Evolutionary conservation across 2,888 invertebrate genomes (phyloP).

Genomic region (Tipula confusa): DNA sequence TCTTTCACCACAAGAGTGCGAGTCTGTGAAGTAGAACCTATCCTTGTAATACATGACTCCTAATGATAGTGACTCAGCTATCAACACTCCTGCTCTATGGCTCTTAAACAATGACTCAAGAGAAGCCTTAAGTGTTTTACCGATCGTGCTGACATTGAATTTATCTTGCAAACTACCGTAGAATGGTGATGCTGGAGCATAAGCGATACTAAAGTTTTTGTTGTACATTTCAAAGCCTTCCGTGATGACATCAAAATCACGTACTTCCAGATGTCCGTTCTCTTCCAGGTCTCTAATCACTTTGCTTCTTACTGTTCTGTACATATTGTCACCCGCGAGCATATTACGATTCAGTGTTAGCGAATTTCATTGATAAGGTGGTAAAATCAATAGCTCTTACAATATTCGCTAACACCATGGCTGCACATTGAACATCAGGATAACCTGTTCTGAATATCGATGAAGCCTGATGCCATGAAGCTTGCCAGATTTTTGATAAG

Average conservation of each 20-base stretch:
- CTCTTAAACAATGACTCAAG: constrained; percentile 31
- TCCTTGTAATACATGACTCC: constrained; percentile 34
- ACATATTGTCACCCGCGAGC: constrained; percentile 36
- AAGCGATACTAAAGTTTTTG: constrained; percentile 32
- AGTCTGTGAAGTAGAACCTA: constrained; percentile 38
- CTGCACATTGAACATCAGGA: constrained; percentile 39
- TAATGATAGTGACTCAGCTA: neutral
- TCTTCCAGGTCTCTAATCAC: neutral
- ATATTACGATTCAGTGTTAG: constrained; percentile 36
- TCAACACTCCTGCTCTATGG: constrained; percentile 32
- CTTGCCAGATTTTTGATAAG: constrained; percentile 37
- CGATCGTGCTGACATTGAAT: no score
- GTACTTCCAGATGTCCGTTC: constrained; percentile 32
- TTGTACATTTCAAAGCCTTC: constrained; percentile 32
- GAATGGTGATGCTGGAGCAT: constrained; percentile 32
- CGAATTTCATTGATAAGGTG: constrained; percentile 35
- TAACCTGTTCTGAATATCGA: constrained; percentile 37
- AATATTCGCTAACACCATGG: constrained; percentile 38
- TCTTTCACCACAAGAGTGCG: constrained; percentile 38
- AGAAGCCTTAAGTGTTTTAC: constrained; percentile 26
- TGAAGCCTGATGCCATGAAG: constrained; percentile 40
- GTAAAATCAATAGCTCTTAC: constrained; percentile 33
- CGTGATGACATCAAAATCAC: constrained; percentile 33
- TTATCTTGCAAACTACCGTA: constrained; percentile 32
- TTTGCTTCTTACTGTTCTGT: constrained; percentile 28